Evolutionary conservation across 1,140 invertebrate genomes (phyloP).

Genomic region (Papilio helenus): DNA sequence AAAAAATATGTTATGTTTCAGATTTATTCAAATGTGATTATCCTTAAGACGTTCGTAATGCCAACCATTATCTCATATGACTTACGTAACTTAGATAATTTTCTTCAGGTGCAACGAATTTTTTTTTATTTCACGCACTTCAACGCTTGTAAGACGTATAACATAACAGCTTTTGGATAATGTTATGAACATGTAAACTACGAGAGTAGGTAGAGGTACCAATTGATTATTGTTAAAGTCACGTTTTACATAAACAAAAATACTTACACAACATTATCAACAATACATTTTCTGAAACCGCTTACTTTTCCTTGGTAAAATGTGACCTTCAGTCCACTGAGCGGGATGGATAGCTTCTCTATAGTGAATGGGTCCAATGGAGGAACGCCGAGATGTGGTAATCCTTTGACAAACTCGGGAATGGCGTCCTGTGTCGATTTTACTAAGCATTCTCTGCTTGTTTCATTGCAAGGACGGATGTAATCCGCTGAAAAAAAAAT

Average conservation of each 20-base stretch:
- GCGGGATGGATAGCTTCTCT: conserved; percentile 65
- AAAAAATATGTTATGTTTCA: too few relatives aligned
- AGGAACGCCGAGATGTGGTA: conserved; percentile 60
- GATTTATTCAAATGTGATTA: too few relatives aligned
- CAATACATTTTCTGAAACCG: conserved; percentile 70
- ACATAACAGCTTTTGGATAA: too few relatives aligned
- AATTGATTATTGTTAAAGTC: background rate
- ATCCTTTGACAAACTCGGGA: conserved; percentile 70
- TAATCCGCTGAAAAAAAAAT: conserved; percentile 67
- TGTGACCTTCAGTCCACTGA: conserved; percentile 66
- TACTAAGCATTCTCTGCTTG: conserved; percentile 61
- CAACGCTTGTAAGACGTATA: too few relatives aligned
- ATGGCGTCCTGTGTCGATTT: conserved; percentile 70
- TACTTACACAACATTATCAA: conserved; percentile 74
- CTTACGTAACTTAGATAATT: too few relatives aligned
- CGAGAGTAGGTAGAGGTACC: too few relatives aligned
- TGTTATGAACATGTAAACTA: too few relatives aligned
- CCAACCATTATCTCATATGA: too few relatives aligned
- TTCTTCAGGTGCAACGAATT: too few relatives aligned
- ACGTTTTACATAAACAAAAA: background rate
- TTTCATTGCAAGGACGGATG: conserved; percentile 70
- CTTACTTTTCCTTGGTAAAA: conserved; percentile 72
- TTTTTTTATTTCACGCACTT: too few relatives aligned
- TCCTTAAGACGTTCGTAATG: too few relatives aligned
- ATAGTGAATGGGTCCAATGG: conserved; percentile 70